Evolutionary conservation across 2,888 invertebrate species (phyloP).

Genomic region (Xestoiulus laeticollis): DNA sequence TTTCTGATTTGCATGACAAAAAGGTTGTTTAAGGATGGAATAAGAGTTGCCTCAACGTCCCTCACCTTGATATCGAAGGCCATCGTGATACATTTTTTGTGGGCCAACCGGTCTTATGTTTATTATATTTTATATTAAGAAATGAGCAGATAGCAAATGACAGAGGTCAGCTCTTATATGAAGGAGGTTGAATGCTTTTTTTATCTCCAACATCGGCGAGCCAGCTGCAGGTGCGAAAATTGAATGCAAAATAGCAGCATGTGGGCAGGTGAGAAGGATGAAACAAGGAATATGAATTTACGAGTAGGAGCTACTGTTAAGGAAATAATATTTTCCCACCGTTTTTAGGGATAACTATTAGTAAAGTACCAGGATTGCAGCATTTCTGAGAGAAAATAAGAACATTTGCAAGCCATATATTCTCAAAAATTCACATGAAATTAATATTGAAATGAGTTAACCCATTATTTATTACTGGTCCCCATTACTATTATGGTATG

Average conservation of each 20-base stretch:
- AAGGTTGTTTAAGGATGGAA: neutral
- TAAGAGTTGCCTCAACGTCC: neutral
- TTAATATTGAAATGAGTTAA: no score
- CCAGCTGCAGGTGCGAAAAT: neutral
- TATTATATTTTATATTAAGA: neutral
- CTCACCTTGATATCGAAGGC: conserved; percentile 12
- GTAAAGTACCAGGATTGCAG: neutral
- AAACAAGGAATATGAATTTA: no score
- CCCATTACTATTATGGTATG: no score
- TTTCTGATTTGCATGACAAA: neutral
- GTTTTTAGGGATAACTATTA: neutral
- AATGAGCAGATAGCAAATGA: neutral
- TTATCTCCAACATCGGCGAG: neutral
- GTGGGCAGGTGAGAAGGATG: neutral
- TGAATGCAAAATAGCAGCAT: neutral
- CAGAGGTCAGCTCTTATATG: no score
- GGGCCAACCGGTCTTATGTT: neutral
- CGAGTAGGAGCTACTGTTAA: neutral
- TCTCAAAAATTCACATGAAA: no score
- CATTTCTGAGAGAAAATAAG: neutral
- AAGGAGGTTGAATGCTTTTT: neutral
- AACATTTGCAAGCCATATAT: no score
- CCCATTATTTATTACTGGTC: no score
- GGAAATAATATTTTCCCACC: neutral
- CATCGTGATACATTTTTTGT: neutral